Evolutionary conservation across 2,888 invertebrate species (phyloP).

Genomic region (Cephus rjabovi): DNA sequence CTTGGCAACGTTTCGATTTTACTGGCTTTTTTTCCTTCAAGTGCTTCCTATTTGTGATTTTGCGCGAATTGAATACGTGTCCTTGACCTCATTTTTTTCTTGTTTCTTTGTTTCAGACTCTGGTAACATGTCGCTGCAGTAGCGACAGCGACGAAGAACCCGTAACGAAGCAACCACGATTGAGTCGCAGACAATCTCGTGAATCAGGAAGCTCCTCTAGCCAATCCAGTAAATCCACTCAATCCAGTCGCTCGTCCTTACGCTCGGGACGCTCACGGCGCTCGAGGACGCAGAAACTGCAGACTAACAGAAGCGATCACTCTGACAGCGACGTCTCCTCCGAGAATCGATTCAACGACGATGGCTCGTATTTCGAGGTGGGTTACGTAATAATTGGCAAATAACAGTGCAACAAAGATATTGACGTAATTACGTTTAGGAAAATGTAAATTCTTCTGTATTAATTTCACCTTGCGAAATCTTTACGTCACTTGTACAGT

Average conservation of each 20-base stretch:
- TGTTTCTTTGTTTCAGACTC: constrained; percentile 69
- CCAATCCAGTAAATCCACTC: constrained; percentile 29
- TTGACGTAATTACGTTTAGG: too few species aligned
- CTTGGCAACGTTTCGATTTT: too few species aligned
- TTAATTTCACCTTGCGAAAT: too few species aligned
- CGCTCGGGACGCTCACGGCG: constrained; percentile 30
- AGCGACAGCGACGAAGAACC: constrained; percentile 81
- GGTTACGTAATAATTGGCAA: not conserved
- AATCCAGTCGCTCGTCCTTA: too few species aligned
- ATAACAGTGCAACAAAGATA: too few species aligned
- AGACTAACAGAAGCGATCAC: constrained; percentile 36
- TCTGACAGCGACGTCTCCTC: constrained; percentile 63
- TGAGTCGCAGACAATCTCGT: constrained; percentile 62
- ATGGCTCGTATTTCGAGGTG: constrained; percentile 66
- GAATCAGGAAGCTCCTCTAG: constrained; percentile 40
- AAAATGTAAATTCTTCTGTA: too few species aligned
- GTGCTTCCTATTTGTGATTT: too few species aligned
- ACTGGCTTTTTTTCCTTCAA: too few species aligned
- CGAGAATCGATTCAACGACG: constrained; percentile 58
- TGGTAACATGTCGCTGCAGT: constrained; percentile 69
- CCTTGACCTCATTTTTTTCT: not conserved
- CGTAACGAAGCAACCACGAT: constrained; percentile 79
- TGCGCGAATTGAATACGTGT: not conserved
- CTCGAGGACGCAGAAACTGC: constrained; percentile 29
- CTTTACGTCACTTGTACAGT: too few species aligned